Percentiles rank a stretch among this genome's conserved stretches.
phyloP scores from a whole-genome alignment of 1,140 invertebrate genomes.

The Myzus persicae region DNA sequence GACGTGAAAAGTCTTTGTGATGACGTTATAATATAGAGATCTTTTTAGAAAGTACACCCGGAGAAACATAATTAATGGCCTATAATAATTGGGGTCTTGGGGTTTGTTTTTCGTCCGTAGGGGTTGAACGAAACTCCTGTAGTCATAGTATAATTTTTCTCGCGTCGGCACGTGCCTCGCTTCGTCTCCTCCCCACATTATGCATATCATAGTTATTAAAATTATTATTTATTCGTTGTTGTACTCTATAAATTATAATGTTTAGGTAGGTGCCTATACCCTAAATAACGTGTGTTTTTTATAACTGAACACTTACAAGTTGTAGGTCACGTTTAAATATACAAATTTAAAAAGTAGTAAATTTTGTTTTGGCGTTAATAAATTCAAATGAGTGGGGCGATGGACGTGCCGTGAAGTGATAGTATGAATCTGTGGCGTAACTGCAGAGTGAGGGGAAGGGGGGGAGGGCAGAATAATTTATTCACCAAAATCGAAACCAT shows the following conservation, averaged over 20 bases:
- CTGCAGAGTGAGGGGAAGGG: too few species aligned
- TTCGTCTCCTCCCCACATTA: background rate
- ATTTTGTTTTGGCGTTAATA: background rate
- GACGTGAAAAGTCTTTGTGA: constrained; percentile 22
- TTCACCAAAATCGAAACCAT: too few species aligned
- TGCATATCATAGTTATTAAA: background rate
- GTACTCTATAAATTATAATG: background rate
- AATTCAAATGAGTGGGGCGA: too few species aligned
- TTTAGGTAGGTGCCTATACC: background rate
- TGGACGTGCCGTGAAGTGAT: background rate
- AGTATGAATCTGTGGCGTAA: background rate
- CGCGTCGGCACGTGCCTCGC: background rate
- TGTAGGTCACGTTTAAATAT: background rate
- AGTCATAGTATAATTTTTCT: constrained; percentile 1
- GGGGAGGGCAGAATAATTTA: too few species aligned
- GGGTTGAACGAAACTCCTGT: background rate
- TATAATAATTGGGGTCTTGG: constrained; percentile 12
- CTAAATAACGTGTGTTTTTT: background rate
- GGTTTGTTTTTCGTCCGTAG: background rate
- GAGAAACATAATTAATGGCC: background rate
- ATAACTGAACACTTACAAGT: background rate
- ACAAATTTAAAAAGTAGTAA: background rate
- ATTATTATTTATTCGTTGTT: background rate
- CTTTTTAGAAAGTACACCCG: background rate
- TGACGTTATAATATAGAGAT: background rate